Evolutionary conservation across 2,797 vertebrate genomes (phyloP), one percentile per base, ranked within the genome.

Genomic region (Otus scops): DNA sequence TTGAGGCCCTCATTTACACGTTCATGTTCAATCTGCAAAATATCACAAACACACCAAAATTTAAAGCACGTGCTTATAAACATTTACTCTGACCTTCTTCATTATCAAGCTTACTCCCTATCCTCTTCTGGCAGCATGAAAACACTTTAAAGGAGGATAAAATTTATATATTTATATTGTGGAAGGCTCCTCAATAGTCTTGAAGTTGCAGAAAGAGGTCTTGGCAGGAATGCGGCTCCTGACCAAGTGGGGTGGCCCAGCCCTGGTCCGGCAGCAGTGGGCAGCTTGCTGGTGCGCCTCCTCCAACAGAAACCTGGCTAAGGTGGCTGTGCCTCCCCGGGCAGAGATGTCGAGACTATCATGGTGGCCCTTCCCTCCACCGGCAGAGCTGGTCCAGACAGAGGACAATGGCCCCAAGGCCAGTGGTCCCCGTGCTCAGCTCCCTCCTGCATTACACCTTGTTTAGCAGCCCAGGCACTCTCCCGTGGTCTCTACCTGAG

Each of bases 311-410:
- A 17, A 27, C n/a, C n/a, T 1, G 1, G 50, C 39, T 9, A 21
- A 28, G 59, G 12, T 4, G 41, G 24, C 12, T 11, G 7, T 3
- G 28, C 8, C 48, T 20, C 15, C 34, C 34, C 1, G 6, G 19
- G 41, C 15, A 47, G n/a, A 7, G 28, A 11, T 1, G 2, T 28
- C 1, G 9, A 30, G 32, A n/a, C 27, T 0, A 2, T 5, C 7
- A 13, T 1, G 18, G 53, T 4, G 6, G 53, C 47, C 71, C 17
- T 59, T 26, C 27, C 32, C 32, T 20, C 26, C 3, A 6, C 36
- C 2, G 1, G 41, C 60, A 65, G 60, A 56, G 69, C 70, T 10
- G 41, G 28, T 47, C 38, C 1, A 2, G 45, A 16, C 16, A 8
- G 75, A 27, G 59, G 32, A 22, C 43, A 19, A 20, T 1, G 7